phyloP scores from a whole-genome alignment of 2,113 vertebrate species.

The Ptilonorhynchus violaceus region DNA sequence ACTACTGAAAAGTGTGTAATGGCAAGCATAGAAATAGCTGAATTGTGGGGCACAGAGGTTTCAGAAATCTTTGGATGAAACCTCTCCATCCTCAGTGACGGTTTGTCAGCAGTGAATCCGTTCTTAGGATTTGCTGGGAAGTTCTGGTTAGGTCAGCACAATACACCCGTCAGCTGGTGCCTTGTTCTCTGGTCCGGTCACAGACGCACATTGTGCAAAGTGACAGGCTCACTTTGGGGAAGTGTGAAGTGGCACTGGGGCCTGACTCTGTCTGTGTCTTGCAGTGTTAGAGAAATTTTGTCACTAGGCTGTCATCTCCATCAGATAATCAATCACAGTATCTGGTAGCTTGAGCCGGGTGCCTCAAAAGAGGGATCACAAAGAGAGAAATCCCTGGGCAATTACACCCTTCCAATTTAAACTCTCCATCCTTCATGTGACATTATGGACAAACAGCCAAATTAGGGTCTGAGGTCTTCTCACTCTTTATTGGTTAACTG shows the following conservation, averaged over 20 bases:
- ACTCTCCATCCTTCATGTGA: not conserved
- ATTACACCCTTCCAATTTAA: not conserved
- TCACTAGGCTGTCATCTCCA: not conserved
- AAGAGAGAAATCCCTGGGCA: not conserved
- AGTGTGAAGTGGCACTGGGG: not conserved
- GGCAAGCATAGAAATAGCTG: not conserved
- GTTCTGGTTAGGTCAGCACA: not conserved
- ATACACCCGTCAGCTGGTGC: not conserved
- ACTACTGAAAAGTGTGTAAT: not conserved
- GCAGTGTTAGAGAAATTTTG: not conserved
- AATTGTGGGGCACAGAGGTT: not conserved
- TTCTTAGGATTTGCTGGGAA: not conserved
- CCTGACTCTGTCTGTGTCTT: not conserved
- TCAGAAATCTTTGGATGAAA: not conserved
- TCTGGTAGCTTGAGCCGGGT: not conserved
- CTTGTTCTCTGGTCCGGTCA: accelerated
- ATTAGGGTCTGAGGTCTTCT: not conserved
- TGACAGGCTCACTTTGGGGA: not conserved
- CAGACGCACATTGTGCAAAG: not conserved
- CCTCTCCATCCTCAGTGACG: not conserved
- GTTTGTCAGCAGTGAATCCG: accelerated
- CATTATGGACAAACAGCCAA: not conserved
- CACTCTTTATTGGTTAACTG: not conserved
- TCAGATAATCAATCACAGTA: too few species aligned
- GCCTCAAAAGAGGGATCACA: not conserved